Evolutionary conservation across 2,113 vertebrate genomes (phyloP).

Genomic region (Cavia aperea): DNA sequence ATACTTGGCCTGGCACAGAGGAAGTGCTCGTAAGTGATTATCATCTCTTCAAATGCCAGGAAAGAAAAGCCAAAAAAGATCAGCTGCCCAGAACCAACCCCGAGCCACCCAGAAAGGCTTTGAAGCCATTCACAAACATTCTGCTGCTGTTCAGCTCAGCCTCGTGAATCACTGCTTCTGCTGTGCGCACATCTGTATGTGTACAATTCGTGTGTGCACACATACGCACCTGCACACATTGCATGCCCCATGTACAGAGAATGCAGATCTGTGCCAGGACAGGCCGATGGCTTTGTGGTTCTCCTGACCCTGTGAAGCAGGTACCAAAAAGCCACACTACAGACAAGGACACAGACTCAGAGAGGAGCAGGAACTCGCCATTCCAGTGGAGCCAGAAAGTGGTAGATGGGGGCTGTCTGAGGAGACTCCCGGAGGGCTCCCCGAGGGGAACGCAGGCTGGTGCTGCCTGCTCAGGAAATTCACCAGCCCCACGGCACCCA

Average conservation of each 20-base stretch:
- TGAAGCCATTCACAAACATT: neutral
- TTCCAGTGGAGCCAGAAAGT: neutral
- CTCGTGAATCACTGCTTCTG: neutral
- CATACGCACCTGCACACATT: neutral
- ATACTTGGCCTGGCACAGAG: neutral
- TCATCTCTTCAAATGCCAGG: neutral
- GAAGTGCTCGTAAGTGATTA: neutral
- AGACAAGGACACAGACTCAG: neutral
- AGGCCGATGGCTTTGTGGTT: rapidly evolving
- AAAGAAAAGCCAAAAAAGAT: neutral
- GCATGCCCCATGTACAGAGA: rapidly evolving
- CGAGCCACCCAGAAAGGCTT: neutral
- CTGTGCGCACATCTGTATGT: neutral
- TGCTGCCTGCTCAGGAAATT: rapidly evolving
- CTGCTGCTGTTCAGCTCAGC: neutral
- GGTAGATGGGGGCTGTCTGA: rapidly evolving
- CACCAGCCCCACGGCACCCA: neutral
- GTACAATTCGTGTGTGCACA: neutral
- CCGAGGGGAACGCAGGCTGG: neutral
- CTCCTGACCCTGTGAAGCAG: neutral
- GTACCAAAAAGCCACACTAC: rapidly evolving
- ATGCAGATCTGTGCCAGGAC: neutral
- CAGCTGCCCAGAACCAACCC: neutral
- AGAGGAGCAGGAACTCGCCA: rapidly evolving
- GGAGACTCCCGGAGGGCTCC: too few relatives aligned